Conservation (phyloP, 2,113 vertebrate species). For the Psophia crepitans region DNA sequence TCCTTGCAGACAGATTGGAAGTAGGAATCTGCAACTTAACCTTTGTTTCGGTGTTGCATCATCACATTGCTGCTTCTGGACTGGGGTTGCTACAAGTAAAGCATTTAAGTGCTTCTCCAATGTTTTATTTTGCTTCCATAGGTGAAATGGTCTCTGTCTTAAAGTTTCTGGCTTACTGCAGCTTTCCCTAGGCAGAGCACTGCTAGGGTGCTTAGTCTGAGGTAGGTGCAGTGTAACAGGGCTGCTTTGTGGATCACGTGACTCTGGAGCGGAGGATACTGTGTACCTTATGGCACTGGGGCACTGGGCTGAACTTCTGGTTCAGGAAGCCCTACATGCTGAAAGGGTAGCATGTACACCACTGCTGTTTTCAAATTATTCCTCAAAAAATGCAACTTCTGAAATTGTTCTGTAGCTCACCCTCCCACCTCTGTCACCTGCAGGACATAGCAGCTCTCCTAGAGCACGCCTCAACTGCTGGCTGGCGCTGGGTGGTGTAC, state of each 20-base stretch:
- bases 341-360: not conserved
- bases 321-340: not conserved
- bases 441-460: not conserved
- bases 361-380: not conserved
- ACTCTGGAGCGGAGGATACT: rapidly evolving
- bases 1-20: not conserved
- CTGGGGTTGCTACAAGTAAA: not conserved
- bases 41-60: not conserved
- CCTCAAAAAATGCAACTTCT: not conserved
- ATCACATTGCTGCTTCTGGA: not conserved
- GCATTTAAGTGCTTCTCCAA: not conserved
- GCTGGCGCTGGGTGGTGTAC: not conserved
- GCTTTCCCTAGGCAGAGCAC: not conserved
- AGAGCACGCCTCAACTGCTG: not conserved
- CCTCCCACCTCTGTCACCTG: not conserved
- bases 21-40: not conserved
- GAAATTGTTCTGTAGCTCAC: not conserved
- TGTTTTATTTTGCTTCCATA: not conserved
- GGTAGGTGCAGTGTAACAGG: rapidly evolving
- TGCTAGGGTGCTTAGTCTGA: not conserved
- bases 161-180: not conserved
- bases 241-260: rapidly evolving
- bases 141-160: not conserved
- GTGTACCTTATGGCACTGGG: not conserved
- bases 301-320: not conserved